Conservation (phyloP, 2,888 invertebrate genomes). For the Archips xylosteana region DNA sequence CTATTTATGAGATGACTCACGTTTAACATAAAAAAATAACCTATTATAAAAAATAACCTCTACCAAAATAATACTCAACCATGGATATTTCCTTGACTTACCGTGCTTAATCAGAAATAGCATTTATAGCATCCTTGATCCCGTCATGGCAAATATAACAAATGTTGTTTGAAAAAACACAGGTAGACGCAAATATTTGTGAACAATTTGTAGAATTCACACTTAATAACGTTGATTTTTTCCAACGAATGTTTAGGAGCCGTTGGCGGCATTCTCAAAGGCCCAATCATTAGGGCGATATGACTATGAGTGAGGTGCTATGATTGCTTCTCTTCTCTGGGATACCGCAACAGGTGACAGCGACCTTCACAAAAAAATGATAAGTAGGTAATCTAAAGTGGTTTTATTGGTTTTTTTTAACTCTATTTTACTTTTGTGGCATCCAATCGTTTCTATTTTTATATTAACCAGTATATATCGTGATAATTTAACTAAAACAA, state of each 20-base stretch:
- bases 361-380: conserved; percentile 47
- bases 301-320: conserved; percentile 61
- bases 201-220: conserved; percentile 84
- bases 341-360: conserved; percentile 72
- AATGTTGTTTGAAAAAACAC: conserved; percentile 73
- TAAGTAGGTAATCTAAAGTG: conserved; percentile 45
- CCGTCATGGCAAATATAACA: conserved; percentile 76
- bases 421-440: conserved; percentile 20
- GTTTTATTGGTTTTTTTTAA: conserved; percentile 44
- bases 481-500: neutral
- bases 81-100: conserved; percentile 58
- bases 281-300: conserved; percentile 67
- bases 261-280: conserved; percentile 69
- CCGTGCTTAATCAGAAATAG: conserved; percentile 69
- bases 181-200: conserved; percentile 85
- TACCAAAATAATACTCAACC: conserved; percentile 7
- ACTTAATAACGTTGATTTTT: conserved; percentile 79
- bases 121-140: conserved; percentile 74
- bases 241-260: conserved; percentile 57
- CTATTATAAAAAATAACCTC: too few relatives aligned
- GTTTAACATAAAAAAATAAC: conserved; percentile 15
- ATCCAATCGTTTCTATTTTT: conserved; percentile 10
- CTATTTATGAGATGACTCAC: conserved; percentile 26
- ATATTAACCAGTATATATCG: conserved; percentile 9
- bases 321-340: conserved; percentile 69